phyloP scores from a whole-genome alignment of 2,888 invertebrate genomes.

The Villa cingulata region DNA sequence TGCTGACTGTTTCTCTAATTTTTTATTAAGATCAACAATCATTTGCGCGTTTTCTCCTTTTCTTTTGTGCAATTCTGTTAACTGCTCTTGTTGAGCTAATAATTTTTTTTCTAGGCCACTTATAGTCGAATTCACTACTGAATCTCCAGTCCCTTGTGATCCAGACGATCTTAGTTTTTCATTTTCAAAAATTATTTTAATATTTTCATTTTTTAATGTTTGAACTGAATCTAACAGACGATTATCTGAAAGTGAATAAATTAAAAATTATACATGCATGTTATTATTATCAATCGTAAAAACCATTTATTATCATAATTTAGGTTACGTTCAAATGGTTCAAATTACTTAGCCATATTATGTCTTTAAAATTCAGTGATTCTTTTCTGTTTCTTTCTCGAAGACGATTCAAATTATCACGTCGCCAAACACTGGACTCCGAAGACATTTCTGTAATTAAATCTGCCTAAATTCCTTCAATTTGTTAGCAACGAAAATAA shows the following conservation, averaged over 20 bases:
- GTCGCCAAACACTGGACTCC: conserved; percentile 48
- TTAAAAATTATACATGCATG: background rate
- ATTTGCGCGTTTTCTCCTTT: conserved; percentile 89
- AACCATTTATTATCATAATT: background rate
- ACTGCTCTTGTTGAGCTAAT: conserved; percentile 76
- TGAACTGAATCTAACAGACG: conserved; percentile 73
- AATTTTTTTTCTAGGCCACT: conserved; percentile 75
- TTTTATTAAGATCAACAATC: conserved; percentile 77
- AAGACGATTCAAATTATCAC: conserved; percentile 52
- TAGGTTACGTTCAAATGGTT: conserved; percentile 3
- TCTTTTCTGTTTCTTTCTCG: conserved; percentile 62
- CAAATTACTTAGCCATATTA: conserved; percentile 63
- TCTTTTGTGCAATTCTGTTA: conserved; percentile 76
- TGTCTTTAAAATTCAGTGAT: conserved; percentile 61
- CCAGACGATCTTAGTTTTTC: conserved; percentile 60
- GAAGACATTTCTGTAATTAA: conserved; percentile 30
- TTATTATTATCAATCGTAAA: too few species aligned
- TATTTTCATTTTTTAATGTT: conserved; percentile 65
- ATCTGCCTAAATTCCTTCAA: too few species aligned
- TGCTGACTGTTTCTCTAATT: conserved; percentile 73
- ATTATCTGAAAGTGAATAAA: conserved; percentile 49
- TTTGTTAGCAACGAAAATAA: too few species aligned
- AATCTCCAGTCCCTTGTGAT: conserved; percentile 27
- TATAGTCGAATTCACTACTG: conserved; percentile 42
- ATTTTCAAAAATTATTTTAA: conserved; percentile 72